Conservation (phyloP, 2,113 vertebrate species). For the Peromyscus polionotus region DNA sequence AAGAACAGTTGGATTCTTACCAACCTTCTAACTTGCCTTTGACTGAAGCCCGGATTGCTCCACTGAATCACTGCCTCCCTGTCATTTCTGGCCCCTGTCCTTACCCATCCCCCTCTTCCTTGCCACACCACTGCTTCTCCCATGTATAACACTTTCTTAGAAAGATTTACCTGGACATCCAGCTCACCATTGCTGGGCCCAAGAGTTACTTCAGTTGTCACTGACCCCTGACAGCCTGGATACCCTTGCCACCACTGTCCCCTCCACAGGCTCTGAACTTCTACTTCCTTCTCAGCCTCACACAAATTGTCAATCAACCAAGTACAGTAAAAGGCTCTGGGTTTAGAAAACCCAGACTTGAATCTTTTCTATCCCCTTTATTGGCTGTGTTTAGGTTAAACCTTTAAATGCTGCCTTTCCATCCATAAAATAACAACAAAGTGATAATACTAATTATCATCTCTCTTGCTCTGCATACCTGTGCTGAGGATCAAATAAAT, state of each 20-base stretch:
- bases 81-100: background rate
- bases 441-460: background rate
- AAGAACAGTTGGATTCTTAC: background rate
- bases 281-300: background rate
- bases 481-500: constrained; percentile 8
- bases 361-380: background rate
- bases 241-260: background rate
- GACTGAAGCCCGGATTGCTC: background rate
- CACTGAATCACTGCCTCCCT: background rate
- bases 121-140: rapidly evolving
- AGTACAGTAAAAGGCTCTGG: background rate
- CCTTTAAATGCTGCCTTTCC: background rate
- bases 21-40: background rate
- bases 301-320: background rate
- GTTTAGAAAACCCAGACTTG: background rate
- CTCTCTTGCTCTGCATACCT: background rate
- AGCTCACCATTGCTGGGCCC: background rate
- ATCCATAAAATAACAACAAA: background rate
- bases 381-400: background rate
- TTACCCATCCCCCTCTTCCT: background rate
- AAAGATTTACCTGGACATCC: background rate
- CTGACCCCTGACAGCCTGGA: background rate
- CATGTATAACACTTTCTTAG: background rate
- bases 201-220: background rate
- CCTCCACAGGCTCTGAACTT: background rate